A percentile compares a stretch with the other conserved stretches of the same genome.
These are phyloP conservation scores for Stenurella melanura DNA, from an alignment of 2,888 invertebrate genomes.

Conservation along the genomic window DNA sequence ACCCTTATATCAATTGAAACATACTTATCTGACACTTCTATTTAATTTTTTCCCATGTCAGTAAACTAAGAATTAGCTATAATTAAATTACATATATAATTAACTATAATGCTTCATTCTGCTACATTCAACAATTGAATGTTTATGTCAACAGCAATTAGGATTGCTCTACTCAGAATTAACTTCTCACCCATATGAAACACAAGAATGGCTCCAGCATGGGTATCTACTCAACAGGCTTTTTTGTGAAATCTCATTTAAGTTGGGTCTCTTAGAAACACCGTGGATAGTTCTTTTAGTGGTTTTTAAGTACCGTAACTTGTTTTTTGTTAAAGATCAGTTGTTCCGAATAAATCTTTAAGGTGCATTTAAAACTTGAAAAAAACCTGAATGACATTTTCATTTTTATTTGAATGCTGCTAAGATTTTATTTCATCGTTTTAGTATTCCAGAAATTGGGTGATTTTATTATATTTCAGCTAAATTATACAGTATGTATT, in stretches of 20 bases:
- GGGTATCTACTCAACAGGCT: neutral
- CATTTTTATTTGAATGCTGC: neutral
- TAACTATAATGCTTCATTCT: conserved; percentile 1
- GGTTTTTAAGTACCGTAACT: conserved; percentile 4
- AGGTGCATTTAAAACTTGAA: neutral
- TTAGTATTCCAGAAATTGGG: neutral
- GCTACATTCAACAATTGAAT: conserved; percentile 9
- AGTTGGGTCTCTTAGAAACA: conserved; percentile 3
- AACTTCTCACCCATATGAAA: neutral
- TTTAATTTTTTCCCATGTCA: neutral
- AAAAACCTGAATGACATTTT: neutral
- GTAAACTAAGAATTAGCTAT: neutral
- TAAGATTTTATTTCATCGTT: neutral
- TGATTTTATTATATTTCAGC: neutral
- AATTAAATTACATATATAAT: conserved; percentile 21
- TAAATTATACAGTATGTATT: too few species aligned
- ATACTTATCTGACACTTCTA: too few species aligned
- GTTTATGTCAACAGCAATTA: conserved; percentile 27
- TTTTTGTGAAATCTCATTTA: neutral
- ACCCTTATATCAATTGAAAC: too few species aligned
- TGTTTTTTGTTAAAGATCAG: neutral
- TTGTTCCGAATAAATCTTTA: neutral
- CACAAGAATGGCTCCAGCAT: neutral
- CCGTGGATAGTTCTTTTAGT: conserved; percentile 7
- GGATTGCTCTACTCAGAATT: neutral